Percentiles rank a stretch among this genome's conserved stretches.
Conservation (phyloP, 2,888 invertebrate genomes). For the Phortica magna region DNA sequence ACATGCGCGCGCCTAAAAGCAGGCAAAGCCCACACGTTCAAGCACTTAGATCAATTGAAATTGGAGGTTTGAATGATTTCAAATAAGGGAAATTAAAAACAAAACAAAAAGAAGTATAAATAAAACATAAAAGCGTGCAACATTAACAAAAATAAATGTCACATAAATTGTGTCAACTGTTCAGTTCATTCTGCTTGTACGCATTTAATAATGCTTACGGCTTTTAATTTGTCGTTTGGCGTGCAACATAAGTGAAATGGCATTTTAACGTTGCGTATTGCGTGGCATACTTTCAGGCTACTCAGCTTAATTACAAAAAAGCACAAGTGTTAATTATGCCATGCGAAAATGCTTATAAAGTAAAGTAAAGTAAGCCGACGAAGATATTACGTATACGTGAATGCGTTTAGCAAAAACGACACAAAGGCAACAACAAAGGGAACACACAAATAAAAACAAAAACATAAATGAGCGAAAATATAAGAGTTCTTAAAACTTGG, state of each 20-base stretch:
- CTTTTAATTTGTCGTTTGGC: conserved; percentile 6
- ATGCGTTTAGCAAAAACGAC: not conserved
- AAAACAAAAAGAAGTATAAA: not conserved
- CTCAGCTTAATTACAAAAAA: conserved; percentile 11
- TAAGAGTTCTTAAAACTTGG: conserved; percentile 5
- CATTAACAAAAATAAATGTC: not conserved
- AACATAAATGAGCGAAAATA: not conserved
- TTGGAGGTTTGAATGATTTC: conserved; percentile 23
- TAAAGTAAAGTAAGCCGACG: too few relatives aligned
- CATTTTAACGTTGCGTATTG: not conserved
- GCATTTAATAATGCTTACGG: too few relatives aligned
- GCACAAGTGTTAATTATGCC: conserved; percentile 21
- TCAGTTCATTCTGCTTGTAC: not conserved
- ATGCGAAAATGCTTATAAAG: not conserved
- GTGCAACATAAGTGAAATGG: too few relatives aligned
- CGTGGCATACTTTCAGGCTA: not conserved
- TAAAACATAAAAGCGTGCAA: not conserved
- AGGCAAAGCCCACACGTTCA: not conserved
- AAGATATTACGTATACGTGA: conserved; percentile 12
- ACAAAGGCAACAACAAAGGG: too few relatives aligned
- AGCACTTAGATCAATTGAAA: conserved; percentile 50
- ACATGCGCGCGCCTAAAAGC: conserved; percentile 7
- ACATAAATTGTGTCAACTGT: not conserved
- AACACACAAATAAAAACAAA: not conserved
- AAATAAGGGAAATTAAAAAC: not conserved